Evolutionary conservation across 2,797 vertebrate species (phyloP).

Genomic region (Philypnodon macrostomus): DNA sequence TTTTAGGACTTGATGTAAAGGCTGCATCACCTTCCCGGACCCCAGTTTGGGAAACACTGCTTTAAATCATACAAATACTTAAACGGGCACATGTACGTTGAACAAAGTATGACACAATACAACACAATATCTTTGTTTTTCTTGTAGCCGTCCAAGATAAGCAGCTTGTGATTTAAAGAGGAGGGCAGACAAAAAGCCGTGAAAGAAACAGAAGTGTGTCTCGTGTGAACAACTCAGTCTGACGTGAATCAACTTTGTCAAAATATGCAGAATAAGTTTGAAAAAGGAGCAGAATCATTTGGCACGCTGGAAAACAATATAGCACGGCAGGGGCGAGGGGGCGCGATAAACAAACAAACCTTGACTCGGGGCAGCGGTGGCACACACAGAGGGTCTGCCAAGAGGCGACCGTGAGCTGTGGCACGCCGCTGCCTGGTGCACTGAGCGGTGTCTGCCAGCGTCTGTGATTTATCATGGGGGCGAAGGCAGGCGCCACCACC

Average conservation of each 20-base stretch:
- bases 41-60: no score
- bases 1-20: no score
- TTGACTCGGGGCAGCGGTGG: conserved; percentile 76
- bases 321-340: conserved; percentile 50
- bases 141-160: conserved; percentile 17
- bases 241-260: conserved; percentile 68
- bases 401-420: conserved; percentile 75
- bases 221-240: conserved; percentile 49
- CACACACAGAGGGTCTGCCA: no score
- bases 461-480: conserved; percentile 84
- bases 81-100: no score
- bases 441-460: conserved; percentile 73
- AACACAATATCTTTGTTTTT: no score
- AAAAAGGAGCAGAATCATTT: conserved; percentile 58
- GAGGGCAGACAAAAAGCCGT: conserved; percentile 38
- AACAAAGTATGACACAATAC: no score
- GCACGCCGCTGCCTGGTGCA: conserved; percentile 74
- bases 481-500: conserved; percentile 76
- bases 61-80: no score
- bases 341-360: conserved; percentile 76
- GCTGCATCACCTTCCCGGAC: no score
- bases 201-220: conserved; percentile 44
- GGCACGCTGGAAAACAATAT: conserved; percentile 59
- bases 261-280: conserved; percentile 72
- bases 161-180: conserved; percentile 20